Conservation (phyloP, 2,113 vertebrate genomes). For the Nansenia antarctica region DNA sequence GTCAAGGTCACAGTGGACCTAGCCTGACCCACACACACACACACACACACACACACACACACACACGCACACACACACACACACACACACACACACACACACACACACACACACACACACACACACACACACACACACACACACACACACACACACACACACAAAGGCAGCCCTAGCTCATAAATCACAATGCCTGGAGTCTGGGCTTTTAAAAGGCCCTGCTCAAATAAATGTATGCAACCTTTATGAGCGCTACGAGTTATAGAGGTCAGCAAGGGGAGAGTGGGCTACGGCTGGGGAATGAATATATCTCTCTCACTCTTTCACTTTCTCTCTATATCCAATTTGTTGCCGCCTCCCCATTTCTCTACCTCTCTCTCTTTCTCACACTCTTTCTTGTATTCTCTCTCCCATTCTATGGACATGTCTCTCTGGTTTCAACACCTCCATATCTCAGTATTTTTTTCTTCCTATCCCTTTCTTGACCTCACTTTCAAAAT, state of each 20-base stretch:
- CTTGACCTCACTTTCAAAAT: background rate
- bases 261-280: conserved; percentile 37
- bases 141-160: background rate
- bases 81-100: background rate
- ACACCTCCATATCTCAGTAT: background rate
- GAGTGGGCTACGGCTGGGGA: conserved; percentile 18
- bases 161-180: conserved; percentile 12
- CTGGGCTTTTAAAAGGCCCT: conserved; percentile 27
- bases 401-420: background rate
- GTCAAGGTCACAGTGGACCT: conserved; percentile 54
- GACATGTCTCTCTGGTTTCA: too few species aligned
- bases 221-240: conserved; percentile 45
- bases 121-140: background rate
- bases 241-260: conserved; percentile 25
- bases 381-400: background rate
- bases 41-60: background rate
- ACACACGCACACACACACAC: conserved; percentile 1
- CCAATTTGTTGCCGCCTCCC: background rate
- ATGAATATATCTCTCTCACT: conserved; percentile 17
- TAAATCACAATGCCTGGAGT: conserved; percentile 33
- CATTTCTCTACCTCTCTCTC: background rate
- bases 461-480: background rate
- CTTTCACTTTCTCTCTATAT: background rate
- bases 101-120: background rate
- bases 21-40: background rate